Evolutionary conservation across 2,797 vertebrate species (phyloP), one percentile per base, ranked within the genome.

Genomic region (Streptopelia turtur): DNA sequence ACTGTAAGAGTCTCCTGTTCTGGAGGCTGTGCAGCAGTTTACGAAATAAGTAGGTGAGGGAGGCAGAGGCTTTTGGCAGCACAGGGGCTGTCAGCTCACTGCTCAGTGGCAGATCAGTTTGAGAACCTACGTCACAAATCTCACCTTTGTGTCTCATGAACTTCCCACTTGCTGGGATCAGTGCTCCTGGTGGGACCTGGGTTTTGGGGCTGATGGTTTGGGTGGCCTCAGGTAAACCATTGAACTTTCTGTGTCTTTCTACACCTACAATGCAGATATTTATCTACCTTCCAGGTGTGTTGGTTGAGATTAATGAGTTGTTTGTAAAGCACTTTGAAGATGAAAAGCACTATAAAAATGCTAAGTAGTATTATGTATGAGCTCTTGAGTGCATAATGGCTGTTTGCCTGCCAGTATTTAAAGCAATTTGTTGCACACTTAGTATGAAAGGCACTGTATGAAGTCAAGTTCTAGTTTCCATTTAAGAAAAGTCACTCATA

Each of bases 321-420:
- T 96, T 95, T 97, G 85, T 95, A 95, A 96, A 96, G 93, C 94
- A 90, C 87, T 96, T 91, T 5, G 81, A 90, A 93, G 90, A 95
- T 96, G 57, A 96, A 95, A 97, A 96, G 90, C 91, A 82, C 91
- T 95, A 78, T 97, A 92, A 96, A 96, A 97, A 97, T 94, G 88
- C 93, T 93, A 93, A 97, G 88, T 87, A 95, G 75, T 92, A 86
- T 93, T 96, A 90, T 87, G 16, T 96, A 61, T 92, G 81, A 92
- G 93, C 79, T 96, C 89, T 93, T 92, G 86, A 95, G 92, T 82
- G 81, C 43, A 41, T 97, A 95, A 95, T 96, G 86, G 91, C 75
- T 96, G 87, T 90, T 96, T 95, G 71, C 78, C 61, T 91, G 78
- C 22, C 49, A 89, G 69, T 94, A 94, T 96, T 94, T 93, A 87